A percentile compares a stretch with the other conserved stretches of the same genome.
phyloP scores from a whole-genome alignment of 2,888 invertebrate species.

The Phyto melanocephala region DNA sequence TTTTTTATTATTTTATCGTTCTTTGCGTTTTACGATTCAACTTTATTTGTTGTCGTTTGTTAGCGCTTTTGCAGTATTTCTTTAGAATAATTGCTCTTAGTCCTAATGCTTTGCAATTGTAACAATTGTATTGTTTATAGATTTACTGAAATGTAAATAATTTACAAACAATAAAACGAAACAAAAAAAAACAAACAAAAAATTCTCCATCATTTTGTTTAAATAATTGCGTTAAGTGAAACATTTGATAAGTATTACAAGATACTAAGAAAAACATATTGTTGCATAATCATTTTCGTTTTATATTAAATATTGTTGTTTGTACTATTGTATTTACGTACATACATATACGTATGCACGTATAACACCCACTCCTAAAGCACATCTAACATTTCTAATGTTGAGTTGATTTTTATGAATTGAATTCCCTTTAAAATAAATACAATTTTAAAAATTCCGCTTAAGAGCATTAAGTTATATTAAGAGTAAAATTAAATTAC shows the following conservation, averaged over 20 bases:
- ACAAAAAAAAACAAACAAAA: neutral
- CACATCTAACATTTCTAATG: no score
- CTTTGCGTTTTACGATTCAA: neutral
- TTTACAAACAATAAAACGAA: neutral
- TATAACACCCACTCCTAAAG: no score
- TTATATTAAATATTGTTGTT: no score
- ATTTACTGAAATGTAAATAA: conserved; percentile 40
- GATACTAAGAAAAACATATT: neutral
- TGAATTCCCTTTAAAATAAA: no score
- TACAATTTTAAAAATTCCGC: no score
- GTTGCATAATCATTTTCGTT: no score
- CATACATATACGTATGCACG: no score
- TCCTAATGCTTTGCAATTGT: conserved; percentile 6
- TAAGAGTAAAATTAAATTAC: no score
- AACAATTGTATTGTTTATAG: conserved; percentile 2
- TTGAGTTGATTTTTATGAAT: no score
- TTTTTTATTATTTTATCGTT: neutral
- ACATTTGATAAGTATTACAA: neutral
- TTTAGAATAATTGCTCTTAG: conserved; percentile 4
- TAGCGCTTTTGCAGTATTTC: neutral
- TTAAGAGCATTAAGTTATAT: no score
- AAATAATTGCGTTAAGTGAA: neutral
- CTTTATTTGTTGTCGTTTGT: neutral
- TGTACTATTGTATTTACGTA: no score
- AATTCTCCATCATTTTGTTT: neutral